Conservation (phyloP, 2,113 vertebrate genomes). For the Lampris incognitus region DNA sequence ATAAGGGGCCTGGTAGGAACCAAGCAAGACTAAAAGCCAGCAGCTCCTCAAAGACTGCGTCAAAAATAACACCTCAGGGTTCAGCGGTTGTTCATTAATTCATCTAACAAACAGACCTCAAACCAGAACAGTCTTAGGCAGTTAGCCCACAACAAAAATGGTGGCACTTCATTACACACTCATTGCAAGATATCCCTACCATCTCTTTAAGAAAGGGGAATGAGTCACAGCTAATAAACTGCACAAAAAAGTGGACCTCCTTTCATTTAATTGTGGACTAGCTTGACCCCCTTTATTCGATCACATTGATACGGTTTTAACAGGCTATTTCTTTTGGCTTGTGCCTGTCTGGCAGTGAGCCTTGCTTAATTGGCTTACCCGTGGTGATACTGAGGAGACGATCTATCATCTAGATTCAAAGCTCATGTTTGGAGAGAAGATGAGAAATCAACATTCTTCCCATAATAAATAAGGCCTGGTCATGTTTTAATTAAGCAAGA, state of each 20-base stretch:
- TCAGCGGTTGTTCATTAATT: conserved; percentile 62
- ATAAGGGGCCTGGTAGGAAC: conserved; percentile 3
- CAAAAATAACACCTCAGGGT: conserved; percentile 56
- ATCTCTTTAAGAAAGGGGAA: conserved; percentile 6
- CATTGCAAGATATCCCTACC: conserved; percentile 25
- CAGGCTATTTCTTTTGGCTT: conserved; percentile 47
- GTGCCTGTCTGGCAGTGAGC: neutral
- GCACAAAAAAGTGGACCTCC: conserved; percentile 27
- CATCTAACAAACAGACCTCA: conserved; percentile 57
- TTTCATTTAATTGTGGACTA: conserved; percentile 30
- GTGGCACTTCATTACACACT: conserved; percentile 41
- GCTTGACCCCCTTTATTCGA: conserved; percentile 20
- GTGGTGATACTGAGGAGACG: conserved; percentile 18
- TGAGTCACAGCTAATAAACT: conserved; percentile 37
- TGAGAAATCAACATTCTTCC: conserved; percentile 59
- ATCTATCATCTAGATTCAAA: conserved; percentile 59
- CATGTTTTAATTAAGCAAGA: conserved; percentile 78
- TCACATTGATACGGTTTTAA: conserved; percentile 60
- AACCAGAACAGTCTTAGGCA: conserved; percentile 37
- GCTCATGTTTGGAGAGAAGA: conserved; percentile 64
- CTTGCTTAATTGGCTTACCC: conserved; percentile 69
- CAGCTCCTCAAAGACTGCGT: conserved; percentile 50
- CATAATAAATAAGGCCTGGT: conserved; percentile 65
- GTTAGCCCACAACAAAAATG: conserved; percentile 35
- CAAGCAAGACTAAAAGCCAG: conserved; percentile 48